phyloP scores from a whole-genome alignment of 1,140 invertebrate genomes.

The Drosophila seguyi region DNA sequence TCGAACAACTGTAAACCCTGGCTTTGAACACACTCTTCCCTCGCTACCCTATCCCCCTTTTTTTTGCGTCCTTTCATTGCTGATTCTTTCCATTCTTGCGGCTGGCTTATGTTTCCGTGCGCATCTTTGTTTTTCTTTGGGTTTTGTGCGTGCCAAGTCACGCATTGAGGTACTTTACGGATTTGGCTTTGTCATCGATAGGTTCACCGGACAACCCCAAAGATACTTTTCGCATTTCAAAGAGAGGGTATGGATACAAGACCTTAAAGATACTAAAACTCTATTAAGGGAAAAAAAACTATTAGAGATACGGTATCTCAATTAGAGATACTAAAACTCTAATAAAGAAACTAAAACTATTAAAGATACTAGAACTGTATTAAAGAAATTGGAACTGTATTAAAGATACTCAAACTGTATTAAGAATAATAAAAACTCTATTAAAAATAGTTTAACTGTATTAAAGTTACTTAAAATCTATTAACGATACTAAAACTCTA shows the following conservation, averaged over 20 bases:
- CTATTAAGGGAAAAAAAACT: no score
- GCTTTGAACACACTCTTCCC: conserved; percentile 45
- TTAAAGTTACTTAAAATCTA: no score
- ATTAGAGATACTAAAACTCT: no score
- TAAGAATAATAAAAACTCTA: no score
- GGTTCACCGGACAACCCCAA: conserved; percentile 5
- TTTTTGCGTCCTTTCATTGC: not conserved
- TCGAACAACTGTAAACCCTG: conserved; percentile 72
- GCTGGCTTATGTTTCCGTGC: conserved; percentile 44
- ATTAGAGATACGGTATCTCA: no score
- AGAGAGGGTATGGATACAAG: not conserved
- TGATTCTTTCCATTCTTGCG: conserved; percentile 29
- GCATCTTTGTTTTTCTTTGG: not conserved
- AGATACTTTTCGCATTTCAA: not conserved
- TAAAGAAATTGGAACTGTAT: no score
- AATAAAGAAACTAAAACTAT: no score
- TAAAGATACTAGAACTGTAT: no score
- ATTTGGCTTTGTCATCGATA: conserved; percentile 43
- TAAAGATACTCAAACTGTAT: no score
- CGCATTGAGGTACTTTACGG: conserved; percentile 45
- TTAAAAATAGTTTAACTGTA: no score
- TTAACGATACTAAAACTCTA: no score
- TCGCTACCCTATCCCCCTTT: not conserved
- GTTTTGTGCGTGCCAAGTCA: conserved; percentile 55
- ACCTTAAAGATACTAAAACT: not conserved